Evolutionary conservation across 2,888 invertebrate species (phyloP).

Genomic region (Crepidodera aurea): DNA sequence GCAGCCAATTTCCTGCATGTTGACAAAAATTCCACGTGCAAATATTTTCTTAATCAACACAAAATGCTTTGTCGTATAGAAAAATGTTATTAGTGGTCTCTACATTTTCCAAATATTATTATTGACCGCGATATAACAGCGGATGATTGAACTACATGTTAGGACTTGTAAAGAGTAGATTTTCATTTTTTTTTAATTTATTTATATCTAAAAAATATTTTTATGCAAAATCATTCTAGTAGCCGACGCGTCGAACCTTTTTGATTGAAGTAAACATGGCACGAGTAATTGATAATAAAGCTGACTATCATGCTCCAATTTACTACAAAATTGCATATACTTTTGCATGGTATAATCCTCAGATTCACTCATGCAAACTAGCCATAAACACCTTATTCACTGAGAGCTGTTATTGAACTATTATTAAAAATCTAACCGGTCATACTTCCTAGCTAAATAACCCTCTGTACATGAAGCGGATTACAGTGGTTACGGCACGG

Average conservation of each 20-base stretch:
- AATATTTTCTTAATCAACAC: too few relatives aligned
- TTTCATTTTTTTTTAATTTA: too few relatives aligned
- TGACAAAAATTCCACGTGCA: background rate
- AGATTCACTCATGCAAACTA: constrained; percentile 14
- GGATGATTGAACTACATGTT: too few relatives aligned
- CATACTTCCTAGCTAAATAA: constrained; percentile 5
- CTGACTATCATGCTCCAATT: constrained; percentile 9
- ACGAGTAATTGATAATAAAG: constrained; percentile 3
- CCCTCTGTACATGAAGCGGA: background rate
- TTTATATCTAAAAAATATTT: too few relatives aligned
- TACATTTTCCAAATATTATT: too few relatives aligned
- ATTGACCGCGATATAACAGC: too few relatives aligned
- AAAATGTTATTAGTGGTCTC: too few relatives aligned
- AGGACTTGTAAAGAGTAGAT: too few relatives aligned
- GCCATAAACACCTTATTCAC: constrained; percentile 16
- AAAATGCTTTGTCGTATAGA: too few relatives aligned
- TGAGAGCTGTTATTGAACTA: constrained; percentile 8
- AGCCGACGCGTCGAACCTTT: too few relatives aligned
- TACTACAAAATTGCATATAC: constrained; percentile 11
- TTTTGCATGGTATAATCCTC: constrained; percentile 2
- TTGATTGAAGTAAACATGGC: background rate
- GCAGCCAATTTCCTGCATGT: background rate
- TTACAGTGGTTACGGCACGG: background rate
- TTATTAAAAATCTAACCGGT: constrained; percentile 4
- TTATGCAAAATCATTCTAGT: too few relatives aligned